Base-by-base conservation (phyloP, 1,140 invertebrate species). In the Coptotermes formosanus region DNA sequence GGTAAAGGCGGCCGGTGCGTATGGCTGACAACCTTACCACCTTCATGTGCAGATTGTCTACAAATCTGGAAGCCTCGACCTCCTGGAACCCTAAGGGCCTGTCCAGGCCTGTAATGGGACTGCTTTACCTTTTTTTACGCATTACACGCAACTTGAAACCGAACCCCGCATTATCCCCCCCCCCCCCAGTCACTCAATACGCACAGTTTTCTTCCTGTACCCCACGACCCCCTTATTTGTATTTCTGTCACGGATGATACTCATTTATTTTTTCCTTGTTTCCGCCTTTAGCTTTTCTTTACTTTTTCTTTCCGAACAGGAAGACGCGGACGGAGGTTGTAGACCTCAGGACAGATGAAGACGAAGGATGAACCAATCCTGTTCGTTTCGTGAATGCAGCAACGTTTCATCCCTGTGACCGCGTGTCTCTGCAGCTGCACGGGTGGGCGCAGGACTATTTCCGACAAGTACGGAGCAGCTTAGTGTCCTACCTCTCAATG, bases 171-270 rank as follows among this genome's bases (percentile, higher is more conserved):
- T 8, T 8, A 12, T 19, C 52, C 21, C 21, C 64, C n/a, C 2
- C 52, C 21, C 21, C 64, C n/a, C 2, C 1, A 75, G 30, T 75
- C 25, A 75, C 64, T 75, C 64, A 75, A n/a, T 23, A 1, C 16
- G n/a, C 8, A 25, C 30, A 9, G 64, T 25, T 30, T 64, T 16
- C 21, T 64, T 75, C 1, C 64, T 75, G 64, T 0, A 30, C 30
- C 64, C 25, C n/a, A 64, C 59, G 30, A 30, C 64, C 30, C 25
- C 7, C 64, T 75, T 75, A 16, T 75, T 30, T 75, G 30, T 75
- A 75, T 75, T 30, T 75, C 25, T 75, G 64, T 75, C 64, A 75
- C 64, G n/a, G 64, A 75, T 75, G 64, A 75, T n/a, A 25, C n/a
- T 75, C 64, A 75, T 75, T 75, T 75, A 75, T 12, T 30, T 30